Base-by-base conservation (phyloP, 2,113 vertebrate species). In the Reinhardtius hippoglossoides region DNA sequence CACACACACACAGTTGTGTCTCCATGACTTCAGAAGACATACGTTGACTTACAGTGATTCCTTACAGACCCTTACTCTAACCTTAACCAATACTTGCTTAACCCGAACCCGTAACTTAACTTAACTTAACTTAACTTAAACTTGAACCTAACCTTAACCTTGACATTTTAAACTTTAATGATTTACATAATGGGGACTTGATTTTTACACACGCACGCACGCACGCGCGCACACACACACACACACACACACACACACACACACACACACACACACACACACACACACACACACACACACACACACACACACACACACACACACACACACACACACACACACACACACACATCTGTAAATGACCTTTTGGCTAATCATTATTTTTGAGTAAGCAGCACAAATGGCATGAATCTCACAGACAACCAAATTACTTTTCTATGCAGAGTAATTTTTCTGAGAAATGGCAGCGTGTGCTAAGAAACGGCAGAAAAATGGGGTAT, bases 301-400 rank as follows among this genome's bases (percentile, higher is more conserved):
- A 20, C 5, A 50, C 16, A 50, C 16, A 16, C 2, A 27, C 27
- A 27, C 27, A 27, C 27, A 5, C 5, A 56, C 69, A 81, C 10
- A n/a, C 44, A 57, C 21, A 15, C 46, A 56, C 46, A 63, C 20
- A 60, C 24, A 16, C 46, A 2, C 16, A 20, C 5, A 50, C 16
- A 50, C 16, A 16, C 2, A 5, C 55, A 71, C 67, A 20, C 24
- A 84, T 61, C 59, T 3, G 18, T 67, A 73, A 85, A 88, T 83
- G 67, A 77, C 82, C 81, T 86, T 90, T 87, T 86, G 63, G 77
- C 73, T 83, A 75, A 86, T 87, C 60, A 73, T 77, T 80, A 71
- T 81, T 86, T 83, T 80, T 76, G 40, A 84, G 65, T 77, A 79
- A 88, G 81, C 52, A 68, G 64, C 64, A 80, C 56, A 88, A 90